These are phyloP conservation scores for Sitodiplosis mosellana DNA, from an alignment of 1,140 invertebrate genomes.

Conservation along the genomic window DNA sequence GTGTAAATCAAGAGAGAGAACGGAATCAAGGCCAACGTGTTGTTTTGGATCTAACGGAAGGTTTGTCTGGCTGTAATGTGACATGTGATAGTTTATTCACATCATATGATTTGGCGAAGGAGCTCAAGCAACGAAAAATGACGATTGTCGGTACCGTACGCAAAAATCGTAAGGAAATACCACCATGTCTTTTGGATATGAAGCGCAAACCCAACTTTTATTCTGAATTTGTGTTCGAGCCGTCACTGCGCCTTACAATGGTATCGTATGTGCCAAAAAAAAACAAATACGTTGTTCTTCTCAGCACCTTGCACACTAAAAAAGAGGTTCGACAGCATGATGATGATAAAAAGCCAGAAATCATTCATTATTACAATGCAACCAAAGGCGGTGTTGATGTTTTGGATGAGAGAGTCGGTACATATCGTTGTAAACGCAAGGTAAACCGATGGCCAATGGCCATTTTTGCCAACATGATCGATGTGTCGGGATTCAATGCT, in stretches of 20 bases:
- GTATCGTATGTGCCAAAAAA: neutral
- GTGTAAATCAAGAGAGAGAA: neutral
- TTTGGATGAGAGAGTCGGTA: constrained; percentile 14
- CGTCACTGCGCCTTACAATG: neutral
- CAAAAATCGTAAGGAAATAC: neutral
- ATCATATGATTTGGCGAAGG: neutral
- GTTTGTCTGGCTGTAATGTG: neutral
- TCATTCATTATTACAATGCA: constrained; percentile 17
- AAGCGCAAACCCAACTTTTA: neutral
- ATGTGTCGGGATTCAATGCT: constrained; percentile 6
- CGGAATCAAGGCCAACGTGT: neutral
- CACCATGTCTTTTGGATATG: neutral
- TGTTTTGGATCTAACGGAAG: constrained; percentile 1
- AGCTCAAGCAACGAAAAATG: neutral
- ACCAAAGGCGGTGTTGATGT: constrained; percentile 21
- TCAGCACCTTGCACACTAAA: neutral
- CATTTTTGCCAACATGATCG: constrained; percentile 16
- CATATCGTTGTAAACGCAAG: constrained; percentile 6
- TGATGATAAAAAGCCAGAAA: constrained; percentile 15
- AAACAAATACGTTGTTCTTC: neutral
- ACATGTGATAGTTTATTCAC: neutral
- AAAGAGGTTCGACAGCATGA: neutral
- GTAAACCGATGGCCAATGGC: constrained; percentile 15
- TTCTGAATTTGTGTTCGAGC: neutral
- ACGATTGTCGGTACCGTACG: neutral